Conservation (phyloP, 2,888 invertebrate genomes). For the Xylophagus ater region DNA sequence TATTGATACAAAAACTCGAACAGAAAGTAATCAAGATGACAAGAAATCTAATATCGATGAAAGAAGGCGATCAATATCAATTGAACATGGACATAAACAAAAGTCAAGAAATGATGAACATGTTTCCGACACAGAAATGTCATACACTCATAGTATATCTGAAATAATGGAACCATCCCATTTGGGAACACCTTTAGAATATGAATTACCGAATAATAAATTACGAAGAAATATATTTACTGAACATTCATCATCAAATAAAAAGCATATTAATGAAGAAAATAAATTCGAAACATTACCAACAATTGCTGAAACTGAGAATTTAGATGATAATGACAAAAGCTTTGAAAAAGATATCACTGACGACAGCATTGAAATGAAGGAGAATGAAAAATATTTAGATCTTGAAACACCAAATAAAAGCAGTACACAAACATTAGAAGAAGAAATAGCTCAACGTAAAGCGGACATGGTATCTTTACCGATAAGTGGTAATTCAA, state of each 20-base stretch:
- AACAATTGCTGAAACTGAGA: too few species aligned
- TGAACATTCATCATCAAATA: too few species aligned
- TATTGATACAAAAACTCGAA: too few species aligned
- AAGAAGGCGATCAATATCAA: too few species aligned
- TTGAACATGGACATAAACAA: too few species aligned
- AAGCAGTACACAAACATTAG: constrained; percentile 22
- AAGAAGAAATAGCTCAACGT: constrained; percentile 34
- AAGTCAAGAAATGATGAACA: too few species aligned
- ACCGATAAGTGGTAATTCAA: constrained; percentile 18
- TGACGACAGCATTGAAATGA: not conserved
- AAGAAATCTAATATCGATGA: too few species aligned
- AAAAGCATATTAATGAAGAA: not conserved
- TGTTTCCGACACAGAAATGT: not conserved
- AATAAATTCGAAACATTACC: not conserved
- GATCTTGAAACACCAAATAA: constrained; percentile 12
- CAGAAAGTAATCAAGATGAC: too few species aligned
- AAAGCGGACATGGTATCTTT: constrained; percentile 27
- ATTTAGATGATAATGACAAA: not conserved
- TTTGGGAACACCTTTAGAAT: too few species aligned
- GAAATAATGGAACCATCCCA: not conserved
- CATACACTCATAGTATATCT: not conserved
- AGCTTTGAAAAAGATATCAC: not conserved
- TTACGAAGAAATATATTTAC: too few species aligned
- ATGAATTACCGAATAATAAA: too few species aligned
- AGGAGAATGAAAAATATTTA: not conserved